A percentile compares a stretch with the other conserved stretches of the same genome.
phyloP scores from a whole-genome alignment of 1,140 invertebrate genomes.

The Acromyrmex echinatior region DNA sequence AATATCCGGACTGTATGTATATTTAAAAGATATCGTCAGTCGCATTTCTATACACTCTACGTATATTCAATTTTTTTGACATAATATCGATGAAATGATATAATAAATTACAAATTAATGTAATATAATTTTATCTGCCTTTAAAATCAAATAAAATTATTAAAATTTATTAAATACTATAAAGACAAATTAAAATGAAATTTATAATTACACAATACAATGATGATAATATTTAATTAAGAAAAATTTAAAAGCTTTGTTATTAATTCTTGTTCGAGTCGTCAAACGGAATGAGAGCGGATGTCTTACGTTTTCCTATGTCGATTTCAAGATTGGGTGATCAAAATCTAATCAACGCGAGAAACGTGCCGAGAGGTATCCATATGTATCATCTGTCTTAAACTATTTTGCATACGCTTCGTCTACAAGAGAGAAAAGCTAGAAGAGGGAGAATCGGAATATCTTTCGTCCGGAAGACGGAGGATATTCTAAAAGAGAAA shows the following conservation, averaged over 20 bases:
- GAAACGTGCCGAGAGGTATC: conserved; percentile 24
- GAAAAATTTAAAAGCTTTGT: neutral
- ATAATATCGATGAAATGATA: neutral
- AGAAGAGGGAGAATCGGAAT: conserved; percentile 11
- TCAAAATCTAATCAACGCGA: conserved; percentile 54
- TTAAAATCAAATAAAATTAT: neutral
- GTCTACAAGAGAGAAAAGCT: neutral
- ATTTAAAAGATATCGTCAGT: neutral
- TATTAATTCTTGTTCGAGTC: neutral
- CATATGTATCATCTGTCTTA: conserved; percentile 52
- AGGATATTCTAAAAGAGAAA: conserved; percentile 39
- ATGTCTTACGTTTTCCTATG: neutral
- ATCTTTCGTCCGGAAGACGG: conserved; percentile 21
- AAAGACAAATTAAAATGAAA: neutral
- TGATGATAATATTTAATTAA: conserved; percentile 3
- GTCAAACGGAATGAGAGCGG: conserved; percentile 7
- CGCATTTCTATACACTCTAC: neutral
- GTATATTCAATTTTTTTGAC: conserved; percentile 4
- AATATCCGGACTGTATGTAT: neutral
- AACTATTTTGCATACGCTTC: conserved; percentile 39
- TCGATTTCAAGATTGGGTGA: conserved; percentile 20
- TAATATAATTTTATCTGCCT: neutral
- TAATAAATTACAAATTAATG: neutral
- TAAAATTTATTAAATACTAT: neutral
- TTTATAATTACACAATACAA: neutral